Base-by-base conservation (phyloP, 2,888 invertebrate genomes). In the Steinernema carpocapsae region DNA sequence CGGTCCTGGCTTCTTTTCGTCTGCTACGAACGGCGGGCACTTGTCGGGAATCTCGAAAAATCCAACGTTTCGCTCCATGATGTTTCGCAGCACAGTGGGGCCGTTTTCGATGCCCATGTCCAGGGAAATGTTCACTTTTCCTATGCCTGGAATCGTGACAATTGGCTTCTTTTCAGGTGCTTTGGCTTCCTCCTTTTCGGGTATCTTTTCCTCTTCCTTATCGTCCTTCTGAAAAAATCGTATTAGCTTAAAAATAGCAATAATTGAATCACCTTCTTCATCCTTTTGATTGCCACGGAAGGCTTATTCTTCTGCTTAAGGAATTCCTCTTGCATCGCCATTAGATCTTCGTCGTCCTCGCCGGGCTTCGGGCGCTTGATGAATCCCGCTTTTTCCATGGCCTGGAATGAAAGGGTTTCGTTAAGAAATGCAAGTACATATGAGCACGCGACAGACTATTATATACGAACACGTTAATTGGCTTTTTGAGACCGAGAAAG, bases 11-110 rank as follows among this genome's bases (percentile, higher is more conserved):
- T 10, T 59, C 71, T 37, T 29, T 17, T 19, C 29, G 17, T 37
- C 64, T n/a, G 72, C 51, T 1, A 71, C 76, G 45, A 76, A 80
- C 7, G 79, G 82, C 48, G 71, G 72, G 51, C 82, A 82, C n/a
- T 74, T 59, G 12, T 80, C 80, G 7, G 81, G 79, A 26, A 74
- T 19, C 24, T 82, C 82, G 71, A 80, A 80, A 70, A 76, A 80
- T 19, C 80, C 80, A 6, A 64, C 64, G 26, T 64, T 32, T 6
- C 64, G 64, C 37, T 64, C 64, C 32, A 12, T 29, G 4, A 64
- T 32, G 17, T 29, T 29, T 6, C 64, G 29, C 17, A 64, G 64
- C 4, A 64, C 64, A 19, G 29, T 4, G 4, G 37, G 3, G 7
- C 29, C 64, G 17, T 64, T 17, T 37, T 64, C 64, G 7, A 29